phyloP scores from a whole-genome alignment of 2,113 vertebrate species.

The Percina caprodes region DNA sequence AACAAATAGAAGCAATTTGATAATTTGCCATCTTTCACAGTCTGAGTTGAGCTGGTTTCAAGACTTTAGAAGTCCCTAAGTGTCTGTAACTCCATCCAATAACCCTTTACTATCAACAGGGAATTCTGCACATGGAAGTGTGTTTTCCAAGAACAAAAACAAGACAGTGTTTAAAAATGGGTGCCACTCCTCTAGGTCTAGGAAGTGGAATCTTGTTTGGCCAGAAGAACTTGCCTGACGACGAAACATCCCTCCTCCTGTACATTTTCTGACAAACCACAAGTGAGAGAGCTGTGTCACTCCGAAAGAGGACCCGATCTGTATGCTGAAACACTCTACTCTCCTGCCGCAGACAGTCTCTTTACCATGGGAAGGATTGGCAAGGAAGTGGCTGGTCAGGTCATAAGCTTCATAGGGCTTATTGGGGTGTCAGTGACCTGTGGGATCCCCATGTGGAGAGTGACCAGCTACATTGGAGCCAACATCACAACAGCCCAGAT shows the following conservation, averaged over 20 bases:
- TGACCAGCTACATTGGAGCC: slow-evolving; percentile 89
- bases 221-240: slow-evolving; percentile 66
- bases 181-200: slow-evolving; percentile 55
- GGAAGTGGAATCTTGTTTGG: slow-evolving; percentile 72
- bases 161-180: slow-evolving; percentile 4
- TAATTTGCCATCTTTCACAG: not conserved
- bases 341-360: slow-evolving; percentile 19
- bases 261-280: slow-evolving; percentile 47
- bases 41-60: slow-evolving; percentile 9
- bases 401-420: slow-evolving; percentile 89
- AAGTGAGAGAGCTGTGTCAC: slow-evolving; percentile 11
- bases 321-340: slow-evolving; percentile 5
- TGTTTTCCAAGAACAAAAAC: slow-evolving; percentile 6
- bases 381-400: slow-evolving; percentile 87
- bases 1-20: not conserved
- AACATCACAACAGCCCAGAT: slow-evolving; percentile 87
- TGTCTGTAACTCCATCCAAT: not conserved
- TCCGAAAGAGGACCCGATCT: slow-evolving; percentile 12
- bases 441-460: slow-evolving; percentile 92
- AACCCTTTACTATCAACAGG: not conserved
- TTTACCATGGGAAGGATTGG: slow-evolving; percentile 79
- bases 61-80: not conserved
- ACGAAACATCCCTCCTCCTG: slow-evolving; percentile 50
- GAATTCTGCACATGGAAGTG: slow-evolving; percentile 28
- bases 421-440: slow-evolving; percentile 86